Evolutionary conservation across 2,888 invertebrate species (phyloP).

Genomic region (Morpho helenor): DNA sequence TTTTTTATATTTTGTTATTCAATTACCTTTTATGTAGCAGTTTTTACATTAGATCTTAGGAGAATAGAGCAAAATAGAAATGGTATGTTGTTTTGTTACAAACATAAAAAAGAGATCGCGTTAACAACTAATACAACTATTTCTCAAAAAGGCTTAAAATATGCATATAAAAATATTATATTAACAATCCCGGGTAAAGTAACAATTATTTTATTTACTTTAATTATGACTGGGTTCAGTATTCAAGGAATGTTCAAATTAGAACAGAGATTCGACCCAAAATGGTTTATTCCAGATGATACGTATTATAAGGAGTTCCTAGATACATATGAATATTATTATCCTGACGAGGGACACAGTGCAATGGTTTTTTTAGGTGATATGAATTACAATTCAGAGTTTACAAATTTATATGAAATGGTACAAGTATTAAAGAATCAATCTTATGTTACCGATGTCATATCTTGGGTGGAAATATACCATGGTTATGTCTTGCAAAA

Average conservation of each 20-base stretch:
- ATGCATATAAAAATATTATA: conserved; percentile 81
- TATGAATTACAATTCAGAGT: conserved; percentile 82
- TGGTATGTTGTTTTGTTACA: conserved; percentile 83
- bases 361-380: conserved; percentile 83
- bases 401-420: conserved; percentile 77
- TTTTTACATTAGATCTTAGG: conserved; percentile 85
- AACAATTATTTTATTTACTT: conserved; percentile 79
- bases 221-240: conserved; percentile 80
- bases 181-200: conserved; percentile 84
- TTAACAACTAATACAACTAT: conserved; percentile 76
- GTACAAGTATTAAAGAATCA: conserved; percentile 71
- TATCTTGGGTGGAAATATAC: conserved; percentile 84
- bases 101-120: conserved; percentile 76
- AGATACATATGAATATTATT: conserved; percentile 76
- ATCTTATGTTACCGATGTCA: conserved; percentile 74
- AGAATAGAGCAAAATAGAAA: conserved; percentile 82
- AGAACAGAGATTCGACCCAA: conserved; percentile 88
- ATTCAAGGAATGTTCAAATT: conserved; percentile 81
- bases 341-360: conserved; percentile 81
- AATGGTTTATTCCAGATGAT: conserved; percentile 87
- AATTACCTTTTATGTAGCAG: conserved; percentile 89
- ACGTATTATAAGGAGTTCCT: conserved; percentile 83
- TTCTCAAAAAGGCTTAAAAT: conserved; percentile 78
- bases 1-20: conserved; percentile 87
- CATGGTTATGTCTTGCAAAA: conserved; percentile 79